These are phyloP conservation scores for Stramonita haemastoma DNA, from an alignment of 2,888 invertebrate genomes.

Conservation along the genomic window DNA sequence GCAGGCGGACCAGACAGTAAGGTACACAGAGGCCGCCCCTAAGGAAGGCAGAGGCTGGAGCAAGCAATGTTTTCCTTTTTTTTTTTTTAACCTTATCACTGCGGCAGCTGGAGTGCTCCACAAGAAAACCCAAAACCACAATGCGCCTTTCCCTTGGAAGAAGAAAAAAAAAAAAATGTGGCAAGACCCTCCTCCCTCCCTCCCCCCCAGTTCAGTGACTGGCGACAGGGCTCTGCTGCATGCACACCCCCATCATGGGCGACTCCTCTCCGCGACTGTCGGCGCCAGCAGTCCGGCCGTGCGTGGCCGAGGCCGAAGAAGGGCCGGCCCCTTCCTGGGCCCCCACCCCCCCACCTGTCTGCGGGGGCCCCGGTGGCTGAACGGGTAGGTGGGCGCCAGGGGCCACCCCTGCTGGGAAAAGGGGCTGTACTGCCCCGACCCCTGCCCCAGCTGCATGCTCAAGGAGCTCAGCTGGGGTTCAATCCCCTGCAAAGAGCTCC, in stretches of 20 bases:
- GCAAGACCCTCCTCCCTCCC: not conserved
- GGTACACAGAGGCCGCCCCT: not conserved
- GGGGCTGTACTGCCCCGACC: slow-evolving; percentile 60
- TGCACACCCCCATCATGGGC: slow-evolving; percentile 92
- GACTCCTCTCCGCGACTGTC: slow-evolving; percentile 82
- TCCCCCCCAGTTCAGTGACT: slow-evolving; percentile 84
- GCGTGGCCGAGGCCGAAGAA: slow-evolving; percentile 18
- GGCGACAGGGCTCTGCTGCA: slow-evolving; percentile 94
- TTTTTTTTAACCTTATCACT: too few species aligned
- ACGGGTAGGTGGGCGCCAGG: slow-evolving; percentile 29
- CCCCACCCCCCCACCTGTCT: slow-evolving; percentile 13
- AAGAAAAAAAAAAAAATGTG: not conserved
- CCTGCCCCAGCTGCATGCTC: slow-evolving; percentile 75
- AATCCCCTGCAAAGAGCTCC: slow-evolving; percentile 32
- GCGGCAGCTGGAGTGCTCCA: not conserved
- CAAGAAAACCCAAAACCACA: not conserved
- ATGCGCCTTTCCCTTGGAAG: not conserved
- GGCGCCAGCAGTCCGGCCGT: slow-evolving; percentile 55
- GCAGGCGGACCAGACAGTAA: not conserved
- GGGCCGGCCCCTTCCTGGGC: slow-evolving; percentile 25
- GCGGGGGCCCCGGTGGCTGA: slow-evolving; percentile 38
- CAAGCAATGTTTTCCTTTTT: not conserved
- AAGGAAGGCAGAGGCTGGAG: not conserved
- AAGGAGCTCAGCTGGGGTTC: slow-evolving; percentile 70
- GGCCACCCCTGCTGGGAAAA: slow-evolving; percentile 62